Evolutionary conservation across 2,113 vertebrate genomes (phyloP).

Genomic region (Conger conger): DNA sequence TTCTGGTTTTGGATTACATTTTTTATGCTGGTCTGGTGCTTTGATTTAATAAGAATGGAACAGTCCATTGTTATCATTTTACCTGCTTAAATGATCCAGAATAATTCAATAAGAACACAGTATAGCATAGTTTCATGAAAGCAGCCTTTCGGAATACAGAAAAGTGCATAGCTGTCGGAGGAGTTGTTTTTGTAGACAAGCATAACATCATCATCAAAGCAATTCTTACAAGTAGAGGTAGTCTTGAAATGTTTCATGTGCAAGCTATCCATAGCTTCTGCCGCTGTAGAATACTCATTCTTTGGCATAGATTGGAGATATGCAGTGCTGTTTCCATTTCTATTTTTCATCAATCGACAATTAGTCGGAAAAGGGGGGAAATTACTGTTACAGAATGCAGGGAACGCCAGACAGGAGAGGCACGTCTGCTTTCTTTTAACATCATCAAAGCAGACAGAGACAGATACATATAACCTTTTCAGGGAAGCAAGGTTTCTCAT

Average conservation of each 20-base stretch:
- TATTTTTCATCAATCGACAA: too few species aligned
- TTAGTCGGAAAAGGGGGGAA: too few species aligned
- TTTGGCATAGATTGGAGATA: background rate
- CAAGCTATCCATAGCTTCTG: background rate
- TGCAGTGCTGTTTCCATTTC: too few species aligned
- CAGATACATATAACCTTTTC: conserved; percentile 4
- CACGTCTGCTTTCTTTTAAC: background rate
- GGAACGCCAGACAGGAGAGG: background rate
- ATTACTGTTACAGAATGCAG: background rate
- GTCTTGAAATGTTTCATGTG: too few species aligned
- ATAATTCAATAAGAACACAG: background rate
- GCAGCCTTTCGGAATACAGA: too few species aligned
- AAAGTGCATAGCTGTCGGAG: too few species aligned
- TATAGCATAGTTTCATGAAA: background rate
- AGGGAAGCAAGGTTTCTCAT: background rate
- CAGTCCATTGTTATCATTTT: too few species aligned
- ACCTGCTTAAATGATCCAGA: too few species aligned
- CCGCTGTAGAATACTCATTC: background rate
- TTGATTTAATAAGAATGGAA: background rate
- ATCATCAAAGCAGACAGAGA: background rate
- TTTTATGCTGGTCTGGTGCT: too few species aligned
- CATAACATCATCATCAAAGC: background rate
- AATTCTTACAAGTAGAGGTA: background rate
- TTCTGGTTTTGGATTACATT: too few species aligned
- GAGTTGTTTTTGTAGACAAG: background rate